These are phyloP conservation scores for Delia radicum DNA, from an alignment of 1,140 invertebrate species.

Conservation along the genomic window DNA sequence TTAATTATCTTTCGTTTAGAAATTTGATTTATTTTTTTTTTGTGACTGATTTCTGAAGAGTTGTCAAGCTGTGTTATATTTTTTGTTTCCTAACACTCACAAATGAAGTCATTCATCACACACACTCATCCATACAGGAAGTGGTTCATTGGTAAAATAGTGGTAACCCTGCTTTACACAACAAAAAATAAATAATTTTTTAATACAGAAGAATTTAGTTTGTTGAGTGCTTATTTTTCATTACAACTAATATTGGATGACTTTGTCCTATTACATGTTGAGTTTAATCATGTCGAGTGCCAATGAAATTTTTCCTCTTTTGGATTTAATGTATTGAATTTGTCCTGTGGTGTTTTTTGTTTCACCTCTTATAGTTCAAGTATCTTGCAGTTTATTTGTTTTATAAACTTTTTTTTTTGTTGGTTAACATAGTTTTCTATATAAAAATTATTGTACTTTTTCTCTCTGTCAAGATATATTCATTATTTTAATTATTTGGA, in stretches of 20 bases:
- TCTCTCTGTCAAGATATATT: not conserved
- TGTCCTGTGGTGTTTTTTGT: slow-evolving; percentile 1
- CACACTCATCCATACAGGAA: not conserved
- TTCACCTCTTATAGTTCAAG: not conserved
- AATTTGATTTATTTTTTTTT: not conserved
- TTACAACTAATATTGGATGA: too few species aligned
- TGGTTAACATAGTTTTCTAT: not conserved
- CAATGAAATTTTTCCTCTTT: not conserved
- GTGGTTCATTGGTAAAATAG: not conserved
- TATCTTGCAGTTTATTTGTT: slow-evolving; percentile 8
- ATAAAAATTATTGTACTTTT: not conserved
- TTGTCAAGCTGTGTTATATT: not conserved
- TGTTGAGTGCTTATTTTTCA: too few species aligned
- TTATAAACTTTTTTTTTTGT: not conserved
- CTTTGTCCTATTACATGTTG: not conserved
- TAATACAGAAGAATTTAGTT: too few species aligned
- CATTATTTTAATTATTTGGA: slow-evolving; percentile 9
- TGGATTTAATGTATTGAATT: not conserved
- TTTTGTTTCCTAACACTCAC: not conserved
- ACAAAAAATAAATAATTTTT: not conserved
- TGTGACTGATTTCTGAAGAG: not conserved
- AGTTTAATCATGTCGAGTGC: not conserved
- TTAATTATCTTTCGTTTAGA: slow-evolving; percentile 9
- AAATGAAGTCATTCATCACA: too few species aligned
- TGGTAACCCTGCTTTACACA: not conserved